phyloP scores from a whole-genome alignment of 2,797 vertebrate genomes.

The Furcifer pardalis region DNA sequence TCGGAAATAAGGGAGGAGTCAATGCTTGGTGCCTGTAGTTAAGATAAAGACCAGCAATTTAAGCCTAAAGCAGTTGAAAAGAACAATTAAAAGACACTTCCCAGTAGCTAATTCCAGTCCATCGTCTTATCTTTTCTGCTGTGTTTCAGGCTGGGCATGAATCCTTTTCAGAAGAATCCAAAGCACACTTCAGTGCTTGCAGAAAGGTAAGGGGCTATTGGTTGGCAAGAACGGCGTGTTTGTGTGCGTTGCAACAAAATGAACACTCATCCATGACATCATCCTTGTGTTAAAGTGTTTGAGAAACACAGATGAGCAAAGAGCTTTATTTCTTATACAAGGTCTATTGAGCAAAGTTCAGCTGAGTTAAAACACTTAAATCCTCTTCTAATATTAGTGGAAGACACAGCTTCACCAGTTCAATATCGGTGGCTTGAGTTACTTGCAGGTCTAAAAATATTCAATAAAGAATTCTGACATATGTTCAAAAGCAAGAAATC shows the following conservation, averaged over 20 bases:
- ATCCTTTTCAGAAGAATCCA: constrained; percentile 96
- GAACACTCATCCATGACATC: background rate
- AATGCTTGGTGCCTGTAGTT: no score
- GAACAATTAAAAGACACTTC: background rate
- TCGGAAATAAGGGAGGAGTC: no score
- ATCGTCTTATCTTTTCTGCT: constrained; percentile 20
- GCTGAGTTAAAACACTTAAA: background rate
- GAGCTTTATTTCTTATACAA: background rate
- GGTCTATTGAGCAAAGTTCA: background rate
- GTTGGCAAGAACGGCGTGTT: background rate
- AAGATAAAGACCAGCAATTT: no score
- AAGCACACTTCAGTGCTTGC: constrained; percentile 91
- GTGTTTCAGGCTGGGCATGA: constrained; percentile 88
- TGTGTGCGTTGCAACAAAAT: background rate
- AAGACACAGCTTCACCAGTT: no score
- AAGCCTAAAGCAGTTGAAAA: background rate
- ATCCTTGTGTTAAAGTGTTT: no score
- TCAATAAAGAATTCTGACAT: no score
- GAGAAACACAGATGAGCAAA: background rate
- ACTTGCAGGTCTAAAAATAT: no score
- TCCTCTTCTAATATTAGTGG: background rate
- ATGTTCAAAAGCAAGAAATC: no score
- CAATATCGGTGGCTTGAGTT: no score
- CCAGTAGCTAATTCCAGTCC: background rate
- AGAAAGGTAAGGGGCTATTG: constrained; percentile 82